Base-by-base conservation (phyloP, 2,113 vertebrate species). In the Caloenas nicobarica region DNA sequence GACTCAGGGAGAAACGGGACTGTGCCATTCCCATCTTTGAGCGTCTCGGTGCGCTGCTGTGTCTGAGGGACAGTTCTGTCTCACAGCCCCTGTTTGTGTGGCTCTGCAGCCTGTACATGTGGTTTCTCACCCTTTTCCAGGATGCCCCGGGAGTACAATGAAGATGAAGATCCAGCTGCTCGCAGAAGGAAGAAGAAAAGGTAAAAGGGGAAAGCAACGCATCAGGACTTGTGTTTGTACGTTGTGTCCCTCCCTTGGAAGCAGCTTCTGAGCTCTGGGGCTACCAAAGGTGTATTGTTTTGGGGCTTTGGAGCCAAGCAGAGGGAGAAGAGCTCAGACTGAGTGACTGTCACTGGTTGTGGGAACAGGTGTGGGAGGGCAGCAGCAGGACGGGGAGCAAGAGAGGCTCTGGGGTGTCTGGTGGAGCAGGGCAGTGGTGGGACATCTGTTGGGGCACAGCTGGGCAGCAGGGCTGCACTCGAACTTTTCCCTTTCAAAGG, bases 71-170 rank as follows among this genome's bases (percentile, higher is more conserved):
- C 36, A 44, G 16, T 46, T 78, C 25, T 60, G 5, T 50, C 7
- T 6, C 1, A 5, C 13, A 64, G 19, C 13, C 11, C 1, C 7
- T 7, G 2, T 46, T 57, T 81, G 33, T 51, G 22, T 28, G 34
- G 31, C 54, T 77, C 19, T 88, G 58, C 50, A 73, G 6, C 38
- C 62, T 90, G 53, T 66, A 10, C 15, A 0, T 11, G 11, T 79
- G n/a, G 36, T 87, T 96, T 95, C 92, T 94, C 2, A 1, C 16
- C 65, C n/a, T 79, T 81, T 93, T 93, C 31, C 95, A 99, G 99
- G 95, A 99, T 99, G 99, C 99, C 99, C n/a, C 98, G 99, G 95
- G 99, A 99, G 95, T 99, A 99, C 97, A 99, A 99, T 0, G 99
- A 99, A 94, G 99, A 99, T 93, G 99, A 99, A 97, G 99, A 99